These are phyloP conservation scores for Brachystomella parvula DNA, from an alignment of 1,140 invertebrate genomes.

Conservation along the genomic window DNA sequence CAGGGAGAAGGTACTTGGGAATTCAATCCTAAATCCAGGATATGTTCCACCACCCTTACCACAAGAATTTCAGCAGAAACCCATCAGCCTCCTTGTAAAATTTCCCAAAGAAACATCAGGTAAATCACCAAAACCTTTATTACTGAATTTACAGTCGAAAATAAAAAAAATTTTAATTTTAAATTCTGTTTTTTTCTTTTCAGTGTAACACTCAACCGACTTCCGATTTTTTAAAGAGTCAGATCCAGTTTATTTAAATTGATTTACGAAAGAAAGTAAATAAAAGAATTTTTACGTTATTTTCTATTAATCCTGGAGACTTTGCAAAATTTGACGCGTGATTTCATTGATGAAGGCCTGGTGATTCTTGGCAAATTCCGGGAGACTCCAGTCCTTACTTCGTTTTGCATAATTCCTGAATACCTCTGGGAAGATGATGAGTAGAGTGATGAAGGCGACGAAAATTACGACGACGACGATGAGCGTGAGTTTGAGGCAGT, in stretches of 20 bases:
- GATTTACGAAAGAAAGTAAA: background rate
- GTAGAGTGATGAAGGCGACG: conserved; percentile 23
- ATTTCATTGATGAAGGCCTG: background rate
- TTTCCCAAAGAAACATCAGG: background rate
- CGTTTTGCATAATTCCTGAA: conserved; percentile 7
- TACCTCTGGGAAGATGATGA: conserved; percentile 28
- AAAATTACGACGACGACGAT: conserved; percentile 30
- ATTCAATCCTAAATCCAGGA: background rate
- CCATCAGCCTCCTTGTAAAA: background rate
- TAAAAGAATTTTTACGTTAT: background rate
- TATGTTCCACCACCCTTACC: background rate
- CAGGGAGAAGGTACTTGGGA: background rate
- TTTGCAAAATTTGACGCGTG: background rate
- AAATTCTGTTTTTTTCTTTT: background rate
- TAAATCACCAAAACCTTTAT: too few relatives aligned
- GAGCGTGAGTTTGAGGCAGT: conserved; percentile 24
- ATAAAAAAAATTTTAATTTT: background rate
- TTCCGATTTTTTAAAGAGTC: background rate
- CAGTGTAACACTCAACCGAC: background rate
- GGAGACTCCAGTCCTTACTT: background rate
- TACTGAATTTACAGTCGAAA: background rate
- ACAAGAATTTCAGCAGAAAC: background rate
- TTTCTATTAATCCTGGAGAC: background rate
- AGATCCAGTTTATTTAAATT: background rate
- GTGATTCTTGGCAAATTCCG: background rate